Percentiles rank a stretch among this genome's conserved stretches.
Conservation (phyloP, 1,140 invertebrate genomes). For the Musca domestica region DNA sequence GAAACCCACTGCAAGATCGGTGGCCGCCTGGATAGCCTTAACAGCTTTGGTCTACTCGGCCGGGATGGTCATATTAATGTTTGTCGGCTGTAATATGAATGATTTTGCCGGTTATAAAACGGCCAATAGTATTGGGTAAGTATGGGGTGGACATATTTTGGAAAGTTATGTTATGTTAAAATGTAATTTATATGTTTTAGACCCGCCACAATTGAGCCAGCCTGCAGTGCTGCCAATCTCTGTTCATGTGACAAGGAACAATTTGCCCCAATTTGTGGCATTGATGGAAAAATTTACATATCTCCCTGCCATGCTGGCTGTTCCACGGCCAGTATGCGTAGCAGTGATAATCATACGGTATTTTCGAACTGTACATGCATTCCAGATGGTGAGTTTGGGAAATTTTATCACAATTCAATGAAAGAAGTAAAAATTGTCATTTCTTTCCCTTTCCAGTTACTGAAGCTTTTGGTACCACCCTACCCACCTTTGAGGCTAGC, state of each 20-base stretch:
- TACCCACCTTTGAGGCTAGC: constrained; percentile 51
- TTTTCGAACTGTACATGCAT: constrained; percentile 79
- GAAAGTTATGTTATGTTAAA: neutral
- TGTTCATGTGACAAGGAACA: constrained; percentile 73
- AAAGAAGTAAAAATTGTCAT: neutral
- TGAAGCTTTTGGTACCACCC: neutral
- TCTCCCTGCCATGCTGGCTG: constrained; percentile 90
- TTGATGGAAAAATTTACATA: constrained; percentile 77
- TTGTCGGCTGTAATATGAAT: constrained; percentile 83
- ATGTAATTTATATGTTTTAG: constrained; percentile 28
- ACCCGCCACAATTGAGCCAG: constrained; percentile 55
- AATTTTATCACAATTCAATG: neutral
- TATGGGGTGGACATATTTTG: neutral
- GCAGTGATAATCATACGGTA: constrained; percentile 60
- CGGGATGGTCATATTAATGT: constrained; percentile 84
- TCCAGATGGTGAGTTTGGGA: constrained; percentile 41
- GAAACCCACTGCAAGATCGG: constrained; percentile 80
- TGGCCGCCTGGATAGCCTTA: constrained; percentile 87
- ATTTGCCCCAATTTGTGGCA: constrained; percentile 80
- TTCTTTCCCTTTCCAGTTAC: constrained; percentile 16
- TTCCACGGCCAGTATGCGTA: constrained; percentile 57
- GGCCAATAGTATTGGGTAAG: constrained; percentile 35
- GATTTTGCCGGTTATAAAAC: constrained; percentile 69
- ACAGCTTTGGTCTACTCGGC: constrained; percentile 83
- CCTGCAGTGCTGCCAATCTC: constrained; percentile 60